Evolutionary conservation across 1,140 invertebrate species (phyloP).

Genomic region (Diuraphis noxia): DNA sequence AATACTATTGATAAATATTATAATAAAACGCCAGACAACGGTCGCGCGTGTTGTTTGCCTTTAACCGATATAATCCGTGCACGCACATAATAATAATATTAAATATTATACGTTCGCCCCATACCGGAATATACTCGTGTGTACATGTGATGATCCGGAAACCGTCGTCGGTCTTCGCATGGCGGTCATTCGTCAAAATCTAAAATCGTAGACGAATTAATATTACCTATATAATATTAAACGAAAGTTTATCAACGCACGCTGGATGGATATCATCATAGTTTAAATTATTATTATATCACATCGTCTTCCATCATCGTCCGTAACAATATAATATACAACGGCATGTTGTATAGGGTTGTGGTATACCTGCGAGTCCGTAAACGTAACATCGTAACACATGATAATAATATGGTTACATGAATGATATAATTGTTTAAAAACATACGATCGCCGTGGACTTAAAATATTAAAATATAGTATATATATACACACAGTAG

Average conservation of each 20-base stretch:
- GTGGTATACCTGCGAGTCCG: background rate
- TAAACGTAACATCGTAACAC: background rate
- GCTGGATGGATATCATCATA: background rate
- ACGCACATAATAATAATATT: background rate
- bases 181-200: background rate
- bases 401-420: background rate
- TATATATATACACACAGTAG: background rate
- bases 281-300: background rate
- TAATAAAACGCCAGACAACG: background rate
- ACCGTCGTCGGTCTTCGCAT: background rate
- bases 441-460: background rate
- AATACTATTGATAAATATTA: background rate
- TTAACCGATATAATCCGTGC: background rate
- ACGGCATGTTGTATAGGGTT: background rate
- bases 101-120: background rate
- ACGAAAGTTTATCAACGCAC: background rate
- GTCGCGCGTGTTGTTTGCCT: background rate
- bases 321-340: background rate
- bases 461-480: conserved; percentile 10
- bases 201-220: background rate
- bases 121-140: background rate
- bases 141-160: background rate
- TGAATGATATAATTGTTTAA: background rate
- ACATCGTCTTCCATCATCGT: background rate
- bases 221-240: too few species aligned